Base-by-base conservation (phyloP, 2,888 invertebrate species). In the Xestia ashworthii region DNA sequence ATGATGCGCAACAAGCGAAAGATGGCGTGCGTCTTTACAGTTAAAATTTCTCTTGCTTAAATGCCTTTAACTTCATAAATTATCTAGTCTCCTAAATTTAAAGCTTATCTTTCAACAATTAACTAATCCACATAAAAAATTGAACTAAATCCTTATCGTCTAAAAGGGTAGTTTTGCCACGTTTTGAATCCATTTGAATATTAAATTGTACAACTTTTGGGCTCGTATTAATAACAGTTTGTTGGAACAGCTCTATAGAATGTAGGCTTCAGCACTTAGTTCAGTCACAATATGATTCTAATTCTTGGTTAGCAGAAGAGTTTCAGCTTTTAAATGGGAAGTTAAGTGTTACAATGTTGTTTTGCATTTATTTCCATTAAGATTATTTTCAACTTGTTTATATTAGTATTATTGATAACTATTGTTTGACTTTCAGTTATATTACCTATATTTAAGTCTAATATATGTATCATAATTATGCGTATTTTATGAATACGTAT, bases 141-240 rank as follows among this genome's bases (percentile, higher is more conserved):
- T 71, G 0, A 78, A 67, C 71, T n/a, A 65, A 76, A 84, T 69
- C 74, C 69, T 81, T 81, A 76, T 87, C 73, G 22, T 67, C 71
- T 67, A 76, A 78, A 84, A 78, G 78, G 76, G 67, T 76, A 84
- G 75, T 84, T 80, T 76, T 46, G 70, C 74, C 44, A 69, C 65
- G 65, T 58, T 74, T 67, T 60, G 60, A 71, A 86, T 84, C 66
- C 76, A 70, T 74, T 84, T 72, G 74, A 77, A 80, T 84, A 84
- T 77, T 87, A 77, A 64, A 80, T 87, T 87, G 75, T 71, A 73
- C 67, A 75, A 64, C 66, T 73, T 87, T 53, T 53, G 62, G 48
- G 74, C 62, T 69, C 66, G 50, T 84, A 22, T 76, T 84, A 87
- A 71, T 84, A 84, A 75, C 72, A 87, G 65, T 83, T 74, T 72